Conservation (phyloP, 1,140 invertebrate genomes). For the Dinothrombium tinctorium region DNA sequence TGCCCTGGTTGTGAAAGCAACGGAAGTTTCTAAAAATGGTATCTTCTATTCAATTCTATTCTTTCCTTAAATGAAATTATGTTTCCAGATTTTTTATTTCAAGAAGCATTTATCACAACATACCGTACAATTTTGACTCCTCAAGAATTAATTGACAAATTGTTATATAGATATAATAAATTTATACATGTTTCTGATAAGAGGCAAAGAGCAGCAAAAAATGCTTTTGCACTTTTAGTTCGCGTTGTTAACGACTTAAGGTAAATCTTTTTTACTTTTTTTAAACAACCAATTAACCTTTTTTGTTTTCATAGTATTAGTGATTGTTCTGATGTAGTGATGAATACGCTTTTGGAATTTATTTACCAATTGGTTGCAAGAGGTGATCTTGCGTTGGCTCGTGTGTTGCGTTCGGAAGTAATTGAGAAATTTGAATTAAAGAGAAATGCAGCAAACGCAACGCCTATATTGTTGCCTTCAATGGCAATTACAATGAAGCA, state of each 20-base stretch:
- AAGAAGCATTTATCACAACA: conserved; percentile 88
- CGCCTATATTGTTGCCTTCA: conserved; percentile 21
- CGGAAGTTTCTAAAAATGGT: conserved; percentile 68
- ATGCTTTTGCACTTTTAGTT: conserved; percentile 66
- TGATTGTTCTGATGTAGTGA: conserved; percentile 32
- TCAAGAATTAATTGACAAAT: conserved; percentile 57
- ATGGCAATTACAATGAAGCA: conserved; percentile 14
- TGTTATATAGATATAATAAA: conserved; percentile 58
- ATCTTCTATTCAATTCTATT: conserved; percentile 11
- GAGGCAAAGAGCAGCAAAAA: conserved; percentile 49
- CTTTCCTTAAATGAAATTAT: conserved; percentile 8
- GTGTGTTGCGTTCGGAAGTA: conserved; percentile 62
- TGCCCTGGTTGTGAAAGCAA: conserved; percentile 74
- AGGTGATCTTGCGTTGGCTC: conserved; percentile 64
- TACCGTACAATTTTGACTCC: conserved; percentile 83
- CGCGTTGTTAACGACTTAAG: conserved; percentile 77
- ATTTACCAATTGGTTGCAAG: conserved; percentile 61
- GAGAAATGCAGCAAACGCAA: conserved; percentile 24
- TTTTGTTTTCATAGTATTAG: conserved; percentile 34
- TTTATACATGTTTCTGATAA: conserved; percentile 31
- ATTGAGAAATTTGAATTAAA: conserved; percentile 56
- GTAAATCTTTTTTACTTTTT: conserved; percentile 30
- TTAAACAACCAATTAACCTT: conserved; percentile 5
- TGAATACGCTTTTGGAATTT: conserved; percentile 45
- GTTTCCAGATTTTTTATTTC: conserved; percentile 60